Conservation (phyloP, 2,113 vertebrate genomes). For the Paracanthobrama guichenoti region DNA sequence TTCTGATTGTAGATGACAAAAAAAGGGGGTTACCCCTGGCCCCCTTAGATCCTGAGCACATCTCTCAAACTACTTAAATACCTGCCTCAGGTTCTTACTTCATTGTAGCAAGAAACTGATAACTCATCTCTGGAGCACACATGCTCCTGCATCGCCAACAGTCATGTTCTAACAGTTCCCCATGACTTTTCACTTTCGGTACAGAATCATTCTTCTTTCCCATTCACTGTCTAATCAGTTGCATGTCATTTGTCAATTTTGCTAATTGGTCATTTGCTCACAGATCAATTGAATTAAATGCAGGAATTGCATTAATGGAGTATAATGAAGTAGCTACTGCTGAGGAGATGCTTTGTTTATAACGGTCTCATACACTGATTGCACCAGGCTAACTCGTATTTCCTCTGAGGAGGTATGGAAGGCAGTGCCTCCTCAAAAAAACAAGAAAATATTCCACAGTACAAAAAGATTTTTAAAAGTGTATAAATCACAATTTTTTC, state of each 20-base stretch:
- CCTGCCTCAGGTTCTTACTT: conserved; percentile 50
- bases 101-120: conserved; percentile 34
- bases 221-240: conserved; percentile 39
- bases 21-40: conserved; percentile 36
- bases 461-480: no score
- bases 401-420: no score
- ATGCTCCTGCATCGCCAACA: conserved; percentile 23
- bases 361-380: conserved; percentile 2
- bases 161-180: conserved; percentile 30
- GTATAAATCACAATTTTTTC: no score
- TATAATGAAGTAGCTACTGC: conserved; percentile 28
- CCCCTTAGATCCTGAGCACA: conserved; percentile 51
- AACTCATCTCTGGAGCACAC: conserved; percentile 29
- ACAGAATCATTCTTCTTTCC: conserved; percentile 34
- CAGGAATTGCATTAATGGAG: conserved; percentile 37
- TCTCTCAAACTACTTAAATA: conserved; percentile 49
- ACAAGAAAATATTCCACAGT: no score
- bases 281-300: conserved; percentile 47
- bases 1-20: conserved; percentile 43
- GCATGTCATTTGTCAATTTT: conserved; percentile 20
- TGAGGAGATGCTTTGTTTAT: conserved; percentile 7
- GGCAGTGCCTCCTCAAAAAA: no score
- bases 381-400: background rate
- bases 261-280: conserved; percentile 30
- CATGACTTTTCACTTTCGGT: conserved; percentile 20